Conservation (phyloP, 2,113 vertebrate genomes). For the Sula dactylatra region DNA sequence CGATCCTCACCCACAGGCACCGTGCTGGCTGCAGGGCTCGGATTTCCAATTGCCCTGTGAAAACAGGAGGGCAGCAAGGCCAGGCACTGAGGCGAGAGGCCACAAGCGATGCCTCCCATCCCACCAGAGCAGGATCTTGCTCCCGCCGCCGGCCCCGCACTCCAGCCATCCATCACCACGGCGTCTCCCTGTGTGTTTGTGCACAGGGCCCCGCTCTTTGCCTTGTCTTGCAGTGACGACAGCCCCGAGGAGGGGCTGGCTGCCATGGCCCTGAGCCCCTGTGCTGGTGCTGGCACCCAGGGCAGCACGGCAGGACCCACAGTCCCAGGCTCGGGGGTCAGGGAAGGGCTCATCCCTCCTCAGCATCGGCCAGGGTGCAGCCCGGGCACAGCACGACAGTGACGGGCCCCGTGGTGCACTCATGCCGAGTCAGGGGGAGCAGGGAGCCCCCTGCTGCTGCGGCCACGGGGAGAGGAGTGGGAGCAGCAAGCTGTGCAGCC, state of each 20-base stretch:
- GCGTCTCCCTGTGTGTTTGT: background rate
- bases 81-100: background rate
- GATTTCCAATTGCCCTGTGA: rapidly evolving
- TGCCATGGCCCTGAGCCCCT: rapidly evolving
- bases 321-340: rapidly evolving
- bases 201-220: background rate
- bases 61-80: background rate
- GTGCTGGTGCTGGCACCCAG: background rate
- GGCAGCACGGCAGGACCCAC: background rate
- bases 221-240: rapidly evolving
- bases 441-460: background rate
- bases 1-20: rapidly evolving
- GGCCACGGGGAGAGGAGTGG: background rate
- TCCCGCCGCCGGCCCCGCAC: rapidly evolving
- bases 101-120: background rate
- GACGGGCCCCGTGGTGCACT: rapidly evolving
- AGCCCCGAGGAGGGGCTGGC: background rate
- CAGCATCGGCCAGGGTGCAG: background rate
- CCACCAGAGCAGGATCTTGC: rapidly evolving
- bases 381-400: rapidly evolving
- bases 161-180: rapidly evolving
- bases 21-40: rapidly evolving
- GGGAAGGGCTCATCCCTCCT: rapidly evolving
- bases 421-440: rapidly evolving
- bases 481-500: background rate